Evolutionary conservation across 2,888 invertebrate species (phyloP).

Genomic region (Phortica okadai): DNA sequence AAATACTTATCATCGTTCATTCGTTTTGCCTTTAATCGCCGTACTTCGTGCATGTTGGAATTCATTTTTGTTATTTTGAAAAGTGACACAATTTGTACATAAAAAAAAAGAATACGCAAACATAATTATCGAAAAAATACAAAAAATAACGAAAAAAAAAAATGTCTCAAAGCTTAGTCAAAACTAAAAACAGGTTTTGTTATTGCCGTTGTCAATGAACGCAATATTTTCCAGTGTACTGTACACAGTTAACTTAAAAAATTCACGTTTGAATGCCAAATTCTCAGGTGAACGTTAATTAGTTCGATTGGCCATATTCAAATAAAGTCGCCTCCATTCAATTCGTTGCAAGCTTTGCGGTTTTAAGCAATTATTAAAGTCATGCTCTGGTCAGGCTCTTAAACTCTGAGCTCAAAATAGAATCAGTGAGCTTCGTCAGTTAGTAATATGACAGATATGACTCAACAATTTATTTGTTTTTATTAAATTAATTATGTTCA

Average conservation of each 20-base stretch:
- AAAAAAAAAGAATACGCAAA: slow-evolving; percentile 5
- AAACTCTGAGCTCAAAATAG: too few species aligned
- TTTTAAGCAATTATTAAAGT: too few species aligned
- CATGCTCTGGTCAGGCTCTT: too few species aligned
- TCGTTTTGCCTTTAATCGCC: neutral
- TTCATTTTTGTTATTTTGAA: neutral
- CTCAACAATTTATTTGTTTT: too few species aligned
- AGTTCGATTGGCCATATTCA: neutral
- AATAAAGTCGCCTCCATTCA: slow-evolving; percentile 40
- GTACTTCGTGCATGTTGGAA: slow-evolving; percentile 21
- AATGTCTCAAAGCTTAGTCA: too few species aligned
- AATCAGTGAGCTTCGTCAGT: too few species aligned
- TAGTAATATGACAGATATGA: too few species aligned
- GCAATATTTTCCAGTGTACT: neutral
- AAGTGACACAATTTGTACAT: neutral
- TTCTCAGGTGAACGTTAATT: slow-evolving; percentile 29
- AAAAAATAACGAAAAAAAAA: too few species aligned
- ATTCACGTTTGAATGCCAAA: slow-evolving; percentile 24
- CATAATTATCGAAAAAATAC: slow-evolving; percentile 27
- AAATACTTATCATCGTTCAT: neutral
- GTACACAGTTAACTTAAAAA: neutral
- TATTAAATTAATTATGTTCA: too few species aligned
- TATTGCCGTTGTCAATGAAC: neutral
- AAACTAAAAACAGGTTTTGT: neutral
- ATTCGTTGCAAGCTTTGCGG: neutral